These are phyloP conservation scores for Petrocephalus microphthalmus DNA, from an alignment of 2,113 vertebrate genomes.

Conservation along the genomic window DNA sequence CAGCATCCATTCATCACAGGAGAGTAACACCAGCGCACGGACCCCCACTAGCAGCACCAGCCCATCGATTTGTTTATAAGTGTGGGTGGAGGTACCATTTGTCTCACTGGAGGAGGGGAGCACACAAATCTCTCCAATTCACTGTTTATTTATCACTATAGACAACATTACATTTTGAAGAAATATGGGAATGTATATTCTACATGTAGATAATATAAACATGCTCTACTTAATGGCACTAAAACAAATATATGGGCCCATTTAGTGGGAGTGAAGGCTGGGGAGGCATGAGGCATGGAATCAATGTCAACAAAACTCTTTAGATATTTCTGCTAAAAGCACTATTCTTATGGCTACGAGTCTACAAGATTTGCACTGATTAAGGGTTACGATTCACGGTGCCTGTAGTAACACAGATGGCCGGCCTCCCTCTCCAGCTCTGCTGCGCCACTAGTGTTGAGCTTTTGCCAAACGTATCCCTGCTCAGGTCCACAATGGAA, in stretches of 20 bases:
- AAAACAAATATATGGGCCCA: background rate
- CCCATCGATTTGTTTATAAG: background rate
- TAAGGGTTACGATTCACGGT: background rate
- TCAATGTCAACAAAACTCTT: conserved; percentile 7
- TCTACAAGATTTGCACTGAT: background rate
- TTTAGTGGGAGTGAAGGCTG: background rate
- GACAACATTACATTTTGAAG: background rate
- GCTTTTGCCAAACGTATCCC: background rate
- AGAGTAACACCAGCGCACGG: background rate
- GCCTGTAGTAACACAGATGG: conserved; percentile 10
- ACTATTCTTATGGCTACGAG: background rate
- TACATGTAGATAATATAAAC: background rate
- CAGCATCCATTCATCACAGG: background rate
- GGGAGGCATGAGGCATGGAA: background rate
- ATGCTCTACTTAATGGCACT: background rate
- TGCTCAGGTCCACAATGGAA: background rate
- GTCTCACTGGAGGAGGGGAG: background rate
- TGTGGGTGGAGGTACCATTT: background rate
- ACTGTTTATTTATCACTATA: background rate
- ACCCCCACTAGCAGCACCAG: background rate
- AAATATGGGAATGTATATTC: conserved; percentile 2
- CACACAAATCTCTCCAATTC: background rate
- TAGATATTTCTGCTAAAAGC: conserved; percentile 6
- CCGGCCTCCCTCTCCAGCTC: background rate
- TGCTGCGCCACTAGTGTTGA: background rate